Conservation (phyloP, 2,113 vertebrate species). For the Lynx canadensis region DNA sequence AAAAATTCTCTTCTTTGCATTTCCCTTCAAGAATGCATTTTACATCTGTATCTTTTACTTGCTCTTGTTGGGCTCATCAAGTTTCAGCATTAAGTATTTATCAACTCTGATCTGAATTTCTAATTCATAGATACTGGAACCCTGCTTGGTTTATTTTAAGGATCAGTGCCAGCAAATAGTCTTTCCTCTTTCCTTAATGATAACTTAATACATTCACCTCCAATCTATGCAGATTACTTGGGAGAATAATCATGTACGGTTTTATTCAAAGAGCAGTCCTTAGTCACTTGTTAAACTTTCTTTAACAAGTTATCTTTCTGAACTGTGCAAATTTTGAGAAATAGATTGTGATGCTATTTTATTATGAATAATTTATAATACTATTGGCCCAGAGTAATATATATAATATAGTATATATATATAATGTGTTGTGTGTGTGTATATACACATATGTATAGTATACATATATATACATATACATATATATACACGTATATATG, state of each 20-base stretch:
- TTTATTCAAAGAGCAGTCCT: conserved; percentile 33
- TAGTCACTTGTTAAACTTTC: neutral
- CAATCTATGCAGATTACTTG: conserved; percentile 29
- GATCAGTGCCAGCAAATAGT: conserved; percentile 40
- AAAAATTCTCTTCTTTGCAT: neutral
- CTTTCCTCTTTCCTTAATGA: conserved; percentile 21
- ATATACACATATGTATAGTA: too few species aligned
- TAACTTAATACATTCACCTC: neutral
- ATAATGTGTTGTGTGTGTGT: rapidly evolving
- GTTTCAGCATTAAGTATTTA: conserved; percentile 49
- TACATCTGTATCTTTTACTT: neutral
- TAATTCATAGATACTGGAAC: conserved; percentile 44
- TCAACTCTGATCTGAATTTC: conserved; percentile 21
- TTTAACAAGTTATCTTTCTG: neutral
- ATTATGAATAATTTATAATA: neutral
- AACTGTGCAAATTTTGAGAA: conserved; percentile 33
- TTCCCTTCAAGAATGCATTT: conserved; percentile 17
- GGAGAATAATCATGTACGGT: neutral
- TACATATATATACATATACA: rapidly evolving
- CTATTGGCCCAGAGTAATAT: neutral
- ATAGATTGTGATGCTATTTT: neutral
- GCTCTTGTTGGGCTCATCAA: neutral
- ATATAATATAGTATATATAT: neutral
- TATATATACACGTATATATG: rapidly evolving
- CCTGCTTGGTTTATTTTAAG: conserved; percentile 58